Evolutionary conservation across 1,140 invertebrate genomes (phyloP).

Genomic region (Papilio polytes): DNA sequence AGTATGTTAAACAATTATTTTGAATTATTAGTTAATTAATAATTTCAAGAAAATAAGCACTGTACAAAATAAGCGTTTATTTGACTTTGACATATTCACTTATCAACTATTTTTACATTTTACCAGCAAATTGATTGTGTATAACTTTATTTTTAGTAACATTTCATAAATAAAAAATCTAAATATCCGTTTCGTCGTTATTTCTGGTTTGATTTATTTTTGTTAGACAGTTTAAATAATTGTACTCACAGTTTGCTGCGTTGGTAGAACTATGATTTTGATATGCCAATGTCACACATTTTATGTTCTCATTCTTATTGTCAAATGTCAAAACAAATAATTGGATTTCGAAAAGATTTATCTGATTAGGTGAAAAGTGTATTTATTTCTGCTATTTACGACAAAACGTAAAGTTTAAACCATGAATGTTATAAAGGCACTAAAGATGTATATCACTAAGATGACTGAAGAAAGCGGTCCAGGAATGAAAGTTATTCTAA

Average conservation of each 20-base stretch:
- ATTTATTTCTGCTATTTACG: not conserved
- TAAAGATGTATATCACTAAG: slow-evolving; percentile 97
- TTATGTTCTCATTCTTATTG: not conserved
- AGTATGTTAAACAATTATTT: slow-evolving; percentile 2
- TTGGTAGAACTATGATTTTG: not conserved
- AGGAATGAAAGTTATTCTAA: slow-evolving; percentile 99
- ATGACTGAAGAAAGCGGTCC: slow-evolving; percentile 99
- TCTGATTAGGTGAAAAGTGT: not conserved
- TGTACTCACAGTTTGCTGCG: not conserved
- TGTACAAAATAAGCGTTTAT: not conserved
- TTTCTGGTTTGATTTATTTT: not conserved
- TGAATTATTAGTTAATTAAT: not conserved
- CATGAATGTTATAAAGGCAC: slow-evolving; percentile 96
- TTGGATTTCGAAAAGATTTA: not conserved
- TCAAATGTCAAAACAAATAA: slow-evolving; percentile 31
- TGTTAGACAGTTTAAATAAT: not conserved
- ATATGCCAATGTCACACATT: slow-evolving; percentile 2
- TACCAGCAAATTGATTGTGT: not conserved
- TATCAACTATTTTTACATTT: not conserved
- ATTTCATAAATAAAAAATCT: no score
- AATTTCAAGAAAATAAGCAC: not conserved
- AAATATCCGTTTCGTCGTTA: not conserved
- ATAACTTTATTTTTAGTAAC: no score
- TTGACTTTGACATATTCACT: not conserved
- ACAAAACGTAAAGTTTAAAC: slow-evolving; percentile 42